Base-by-base conservation (phyloP, 2,888 invertebrate species). In the Hypena proboscidalis region DNA sequence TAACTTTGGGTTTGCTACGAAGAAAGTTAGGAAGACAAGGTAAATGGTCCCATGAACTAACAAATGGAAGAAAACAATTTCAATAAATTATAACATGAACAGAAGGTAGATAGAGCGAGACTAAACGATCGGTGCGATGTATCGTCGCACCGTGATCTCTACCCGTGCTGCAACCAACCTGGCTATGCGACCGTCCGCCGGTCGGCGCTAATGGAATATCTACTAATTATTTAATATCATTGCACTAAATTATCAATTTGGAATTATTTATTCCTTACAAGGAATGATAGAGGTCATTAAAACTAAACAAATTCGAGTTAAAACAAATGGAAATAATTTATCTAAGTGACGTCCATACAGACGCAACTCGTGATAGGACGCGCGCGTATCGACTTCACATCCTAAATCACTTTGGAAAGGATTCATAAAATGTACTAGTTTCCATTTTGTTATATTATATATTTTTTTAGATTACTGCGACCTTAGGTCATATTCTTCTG, bases 261-360 rank as follows among this genome's bases (percentile, higher is more conserved):
- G 89, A 90, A 89, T 89, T 82, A 33, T 13, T 33, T 30, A 78
- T 81, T 78, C 86, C 85, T 71, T 73, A 68, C 50, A 62, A 84
- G 90, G 90, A 90, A 89, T 88, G 89, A 78, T 80, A 80, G n/a
- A n/a, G 81, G 76, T 77, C 59, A 77, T 82, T 80, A 78, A 63
- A 79, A 78, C 86, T 87, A 87, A 70, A 71, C 74, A 82, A 85
- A 89, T 89, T 89, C 89, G 89, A 89, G 89, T 80, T 75, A 70
- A 67, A 33, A 65, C 57, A 63, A 61, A 65, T 67, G 65, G 67
- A 68, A 61, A 65, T 53, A 48, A 46, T 52, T 51, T 6, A 29
- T 30, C 33, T 31, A n/a, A 11, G 13, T 25, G 34, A 36, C 49
- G 48, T 26, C 13, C 19, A 10, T 2, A 6, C 5, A n/a, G 10